A percentile compares a stretch with the other conserved stretches of the same genome.
These are phyloP conservation scores for Halichondria panicea DNA, from an alignment of 37 sponge, comb jelly and placozoan species.

Conservation along the genomic window DNA sequence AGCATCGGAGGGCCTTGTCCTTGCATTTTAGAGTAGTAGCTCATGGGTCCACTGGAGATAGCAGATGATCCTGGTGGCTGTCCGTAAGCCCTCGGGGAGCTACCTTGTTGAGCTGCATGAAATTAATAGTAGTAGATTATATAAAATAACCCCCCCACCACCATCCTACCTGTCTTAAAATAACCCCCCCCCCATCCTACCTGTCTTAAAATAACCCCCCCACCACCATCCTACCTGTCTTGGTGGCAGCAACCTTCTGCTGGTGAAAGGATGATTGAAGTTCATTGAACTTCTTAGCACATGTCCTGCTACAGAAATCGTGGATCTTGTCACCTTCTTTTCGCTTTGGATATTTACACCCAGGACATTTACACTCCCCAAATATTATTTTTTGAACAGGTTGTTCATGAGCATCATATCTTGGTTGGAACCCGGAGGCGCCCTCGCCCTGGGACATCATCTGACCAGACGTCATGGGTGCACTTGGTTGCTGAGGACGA, in stretches of 20 bases:
- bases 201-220: too few species aligned
- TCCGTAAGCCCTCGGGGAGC: not conserved
- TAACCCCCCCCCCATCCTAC: too few species aligned
- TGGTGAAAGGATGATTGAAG: not conserved
- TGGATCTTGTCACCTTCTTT: constrained; percentile 22
- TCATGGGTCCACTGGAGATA: too few species aligned
- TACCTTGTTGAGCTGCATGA: not conserved
- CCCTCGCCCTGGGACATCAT: not conserved
- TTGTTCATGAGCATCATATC: not conserved
- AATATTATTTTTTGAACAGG: not conserved
- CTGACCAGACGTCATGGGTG: too few species aligned
- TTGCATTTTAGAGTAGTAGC: not conserved
- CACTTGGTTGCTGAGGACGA: not conserved
- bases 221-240: too few species aligned
- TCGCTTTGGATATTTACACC: constrained; percentile 21
- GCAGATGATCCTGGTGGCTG: not conserved
- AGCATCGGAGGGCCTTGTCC: not conserved
- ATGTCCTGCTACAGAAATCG: constrained; percentile 49
- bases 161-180: too few species aligned
- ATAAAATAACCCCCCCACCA: too few species aligned
- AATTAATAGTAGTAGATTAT: not conserved
- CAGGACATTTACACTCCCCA: constrained; percentile 30
- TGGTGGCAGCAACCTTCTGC: not conserved
- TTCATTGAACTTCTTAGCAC: constrained; percentile 12
- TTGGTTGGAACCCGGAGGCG: not conserved